These are phyloP conservation scores for Hypsibius dujardini DNA, from an alignment of 1,140 invertebrate species.

Conservation along the genomic window DNA sequence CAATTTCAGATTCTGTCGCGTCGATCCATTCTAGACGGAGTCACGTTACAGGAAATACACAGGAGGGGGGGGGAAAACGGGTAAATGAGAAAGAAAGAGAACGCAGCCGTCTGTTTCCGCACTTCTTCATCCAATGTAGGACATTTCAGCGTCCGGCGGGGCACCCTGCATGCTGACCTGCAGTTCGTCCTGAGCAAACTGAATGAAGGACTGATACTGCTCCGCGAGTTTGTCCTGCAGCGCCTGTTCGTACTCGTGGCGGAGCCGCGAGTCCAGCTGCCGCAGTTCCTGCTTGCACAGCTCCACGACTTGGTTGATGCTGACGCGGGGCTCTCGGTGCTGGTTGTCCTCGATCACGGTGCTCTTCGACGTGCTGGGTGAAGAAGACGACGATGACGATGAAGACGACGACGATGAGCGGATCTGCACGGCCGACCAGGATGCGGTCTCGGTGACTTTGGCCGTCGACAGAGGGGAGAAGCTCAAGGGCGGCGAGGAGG, in stretches of 20 bases:
- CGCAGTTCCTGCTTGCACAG: background rate
- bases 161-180: background rate
- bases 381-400: background rate
- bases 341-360: background rate
- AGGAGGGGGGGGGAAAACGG: no score
- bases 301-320: background rate
- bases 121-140: conserved; percentile 12
- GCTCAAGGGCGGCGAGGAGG: no score
- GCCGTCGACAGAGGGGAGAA: background rate
- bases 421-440: background rate
- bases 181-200: conserved; percentile 14
- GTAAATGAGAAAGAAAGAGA: no score
- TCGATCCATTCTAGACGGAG: no score
- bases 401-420: background rate
- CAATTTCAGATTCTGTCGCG: no score
- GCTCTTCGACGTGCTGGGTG: background rate
- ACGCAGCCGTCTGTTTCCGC: no score
- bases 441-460: background rate
- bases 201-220: conserved; percentile 15
- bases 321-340: background rate
- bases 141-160: background rate
- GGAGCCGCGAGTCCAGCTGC: background rate
- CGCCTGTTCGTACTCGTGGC: background rate
- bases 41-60: no score
- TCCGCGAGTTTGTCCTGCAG: conserved; percentile 12